Conservation (phyloP, 2,888 invertebrate genomes). For the Teleogryllus oceanicus region DNA sequence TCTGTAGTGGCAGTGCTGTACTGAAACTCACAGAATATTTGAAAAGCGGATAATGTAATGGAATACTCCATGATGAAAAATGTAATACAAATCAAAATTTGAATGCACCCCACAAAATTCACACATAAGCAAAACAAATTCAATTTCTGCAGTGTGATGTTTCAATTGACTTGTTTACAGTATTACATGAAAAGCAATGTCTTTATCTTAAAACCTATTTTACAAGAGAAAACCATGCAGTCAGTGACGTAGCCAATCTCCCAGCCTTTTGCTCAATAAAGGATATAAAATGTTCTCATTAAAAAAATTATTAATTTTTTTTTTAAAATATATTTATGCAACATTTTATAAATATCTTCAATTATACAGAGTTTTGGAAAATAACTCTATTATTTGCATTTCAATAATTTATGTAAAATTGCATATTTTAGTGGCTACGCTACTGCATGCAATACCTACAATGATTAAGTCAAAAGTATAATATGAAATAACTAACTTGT, state of each 20-base stretch:
- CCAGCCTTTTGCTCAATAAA: constrained; percentile 18
- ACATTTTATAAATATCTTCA: too few species aligned
- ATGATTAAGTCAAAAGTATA: not conserved
- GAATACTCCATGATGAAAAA: constrained; percentile 9
- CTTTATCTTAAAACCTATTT: not conserved
- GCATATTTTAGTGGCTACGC: not conserved
- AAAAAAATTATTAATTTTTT: constrained; percentile 2
- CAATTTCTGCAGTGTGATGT: not conserved
- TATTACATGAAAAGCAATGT: not conserved
- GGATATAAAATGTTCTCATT: not conserved
- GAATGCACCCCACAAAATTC: constrained; percentile 18
- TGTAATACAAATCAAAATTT: not conserved
- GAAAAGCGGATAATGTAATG: not conserved
- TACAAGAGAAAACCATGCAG: not conserved
- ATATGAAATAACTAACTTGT: not conserved
- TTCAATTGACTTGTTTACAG: not conserved
- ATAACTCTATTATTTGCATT: constrained; percentile 4
- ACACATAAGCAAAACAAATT: constrained; percentile 1
- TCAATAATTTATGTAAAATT: not conserved
- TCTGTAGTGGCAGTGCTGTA: constrained; percentile 24
- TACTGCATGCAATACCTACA: not conserved
- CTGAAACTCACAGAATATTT: not conserved
- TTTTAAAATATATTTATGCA: too few species aligned
- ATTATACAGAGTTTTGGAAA: not conserved
- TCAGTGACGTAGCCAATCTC: constrained; percentile 6